Evolutionary conservation across 2,888 invertebrate genomes (phyloP), one percentile per base, ranked within the genome.

Genomic region (Lasioglossum malachurum): DNA sequence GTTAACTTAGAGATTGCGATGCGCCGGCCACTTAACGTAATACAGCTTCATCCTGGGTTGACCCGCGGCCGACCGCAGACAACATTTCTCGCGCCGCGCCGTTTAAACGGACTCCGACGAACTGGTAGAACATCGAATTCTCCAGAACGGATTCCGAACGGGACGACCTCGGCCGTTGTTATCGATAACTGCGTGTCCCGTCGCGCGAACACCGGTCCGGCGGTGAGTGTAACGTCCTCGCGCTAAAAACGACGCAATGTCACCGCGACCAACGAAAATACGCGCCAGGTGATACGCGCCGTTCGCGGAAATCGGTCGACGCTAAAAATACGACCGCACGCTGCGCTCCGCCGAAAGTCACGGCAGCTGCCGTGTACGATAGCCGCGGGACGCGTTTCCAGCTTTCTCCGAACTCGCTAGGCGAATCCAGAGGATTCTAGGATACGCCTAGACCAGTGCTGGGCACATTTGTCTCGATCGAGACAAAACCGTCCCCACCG

Each of bases 231-330:
- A 91, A 91, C 87, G 92, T 92, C 93, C 92, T 92, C 93, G 93
- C 83, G 91, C 93, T 94, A 92, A 94, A 94, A 94, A 90, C 91
- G 91, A 91, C 87, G 86, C 89, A 91, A 93, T 91, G 91, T 92
- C 92, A 93, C 91, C 90, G 89, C 82, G 83, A 23, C 60, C 60
- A 27, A 87, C 87, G 90, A 92, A 93, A 93, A 94, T 93, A 92
- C 89, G 88, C 89, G 86, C 75, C 83, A 88, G 91, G 90, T 91
- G 93, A 91, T 93, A 92, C 92, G 91, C 90, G 85, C 87, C 92
- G 89, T 94, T 93, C 93, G 91, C 91, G 90, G 93, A 93, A 93
- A 93, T 91, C 84, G 81, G 88, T 84, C 86, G 86, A 72, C 19
- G 90, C 93, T 91, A 92, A 92, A 93, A 93, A 93, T 93, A 93